Percentiles rank a stretch among this genome's conserved stretches.
phyloP scores from a whole-genome alignment of 1,140 invertebrate species.

The Brachionus calyciflorus region DNA sequence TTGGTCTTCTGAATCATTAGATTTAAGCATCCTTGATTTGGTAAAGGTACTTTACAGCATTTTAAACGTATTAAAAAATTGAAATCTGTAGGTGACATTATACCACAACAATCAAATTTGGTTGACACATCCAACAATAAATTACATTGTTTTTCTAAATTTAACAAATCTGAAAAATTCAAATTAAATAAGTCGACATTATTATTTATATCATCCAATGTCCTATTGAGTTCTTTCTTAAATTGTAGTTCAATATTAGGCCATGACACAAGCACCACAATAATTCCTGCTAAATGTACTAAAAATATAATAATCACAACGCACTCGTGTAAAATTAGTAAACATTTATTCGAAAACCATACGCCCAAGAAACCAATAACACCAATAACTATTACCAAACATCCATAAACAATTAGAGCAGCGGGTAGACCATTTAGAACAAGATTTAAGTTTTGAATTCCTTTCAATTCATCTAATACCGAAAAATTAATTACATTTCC shows the following conservation, averaged over 20 bases:
- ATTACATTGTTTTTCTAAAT: neutral
- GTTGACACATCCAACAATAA: constrained; percentile 11
- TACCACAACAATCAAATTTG: constrained; percentile 12
- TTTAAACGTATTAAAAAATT: neutral
- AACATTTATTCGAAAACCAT: neutral
- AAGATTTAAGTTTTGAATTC: neutral
- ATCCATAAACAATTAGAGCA: neutral
- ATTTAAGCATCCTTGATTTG: neutral
- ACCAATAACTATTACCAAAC: neutral
- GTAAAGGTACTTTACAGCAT: constrained; percentile 5
- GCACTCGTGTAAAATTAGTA: neutral
- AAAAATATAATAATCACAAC: constrained; percentile 6
- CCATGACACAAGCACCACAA: neutral
- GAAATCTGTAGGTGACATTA: constrained; percentile 15
- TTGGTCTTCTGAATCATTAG: neutral
- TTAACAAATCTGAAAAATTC: constrained; percentile 18
- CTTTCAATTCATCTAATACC: neutral
- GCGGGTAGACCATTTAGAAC: neutral
- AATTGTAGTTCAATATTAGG: neutral
- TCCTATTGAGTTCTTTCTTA: neutral
- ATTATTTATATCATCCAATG: constrained; percentile 1
- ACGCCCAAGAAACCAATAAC: neutral
- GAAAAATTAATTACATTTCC: constrained; percentile 9
- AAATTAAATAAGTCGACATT: constrained; percentile 12
- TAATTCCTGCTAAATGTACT: constrained; percentile 1